phyloP scores from a whole-genome alignment of 2,888 invertebrate species.

The Eueremaeus valkanovi region DNA sequence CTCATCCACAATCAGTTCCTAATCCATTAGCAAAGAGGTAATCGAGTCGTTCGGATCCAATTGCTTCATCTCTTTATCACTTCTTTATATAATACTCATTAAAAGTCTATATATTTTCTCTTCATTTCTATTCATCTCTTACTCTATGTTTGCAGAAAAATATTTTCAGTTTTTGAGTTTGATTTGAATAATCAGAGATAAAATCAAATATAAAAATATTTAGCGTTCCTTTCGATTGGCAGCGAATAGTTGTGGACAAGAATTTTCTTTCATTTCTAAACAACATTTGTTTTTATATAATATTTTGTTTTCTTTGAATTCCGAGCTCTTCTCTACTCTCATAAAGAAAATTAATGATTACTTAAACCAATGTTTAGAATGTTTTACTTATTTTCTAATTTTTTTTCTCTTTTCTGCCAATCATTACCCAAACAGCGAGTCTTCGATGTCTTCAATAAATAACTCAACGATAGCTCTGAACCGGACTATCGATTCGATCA shows the following conservation, averaged over 20 bases:
- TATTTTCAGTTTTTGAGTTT: not conserved
- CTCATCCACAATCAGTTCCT: conserved; percentile 27
- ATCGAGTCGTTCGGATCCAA: not conserved
- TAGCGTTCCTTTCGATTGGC: not conserved
- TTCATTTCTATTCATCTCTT: not conserved
- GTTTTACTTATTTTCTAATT: not conserved
- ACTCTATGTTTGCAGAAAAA: not conserved
- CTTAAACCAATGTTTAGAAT: too few species aligned
- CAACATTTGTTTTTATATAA: too few species aligned
- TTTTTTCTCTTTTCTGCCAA: not conserved
- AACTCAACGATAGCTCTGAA: conserved; percentile 3
- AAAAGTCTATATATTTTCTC: not conserved
- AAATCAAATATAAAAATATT: not conserved
- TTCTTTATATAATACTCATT: not conserved
- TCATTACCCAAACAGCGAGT: conserved; percentile 2
- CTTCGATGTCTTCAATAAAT: conserved; percentile 29
- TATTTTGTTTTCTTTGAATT: too few species aligned
- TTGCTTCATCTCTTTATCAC: not conserved
- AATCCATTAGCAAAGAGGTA: conserved; percentile 19
- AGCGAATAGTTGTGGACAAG: not conserved
- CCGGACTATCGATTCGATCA: conserved; percentile 7
- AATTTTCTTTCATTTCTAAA: too few species aligned
- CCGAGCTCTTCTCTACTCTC: too few species aligned
- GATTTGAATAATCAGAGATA: not conserved
- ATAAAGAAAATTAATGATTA: too few species aligned